Base-by-base conservation (phyloP, 1,140 invertebrate genomes). In the Procambarus virginalis region DNA sequence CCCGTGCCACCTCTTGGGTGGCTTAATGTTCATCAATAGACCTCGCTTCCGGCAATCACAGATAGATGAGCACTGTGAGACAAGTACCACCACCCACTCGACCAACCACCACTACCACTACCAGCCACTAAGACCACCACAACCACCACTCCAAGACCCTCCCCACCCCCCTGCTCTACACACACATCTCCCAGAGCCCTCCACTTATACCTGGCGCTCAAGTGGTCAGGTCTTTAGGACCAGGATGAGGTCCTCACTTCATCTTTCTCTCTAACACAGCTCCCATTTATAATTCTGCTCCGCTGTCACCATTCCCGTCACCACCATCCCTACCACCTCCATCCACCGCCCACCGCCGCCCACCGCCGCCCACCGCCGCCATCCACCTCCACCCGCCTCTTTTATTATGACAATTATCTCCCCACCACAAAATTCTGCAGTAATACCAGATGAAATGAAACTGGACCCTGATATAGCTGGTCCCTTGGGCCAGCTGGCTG, bases 361-460 rank as follows among this genome's bases (percentile, higher is more conserved):
- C 4, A 68, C 20, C 20, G 20, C 20, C 14, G 14, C 12, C 20
- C 34, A 34, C 34, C 34, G 34, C 34, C 34, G 34, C 34, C n/a
- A n/a, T n/a, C 4, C 14, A 68, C 14, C 51, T 9, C 51, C 51
- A 55, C 51, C 64, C 10, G 4, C 64, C 10, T n/a, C 68, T 20
- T 73, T 73, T 73, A 73, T 73, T 73, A 73, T 73, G n/a, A 22
- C 68, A 73, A 73, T 73, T 73, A 73, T 73, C 68, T 17, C 68
- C 20, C 22, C 68, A 34, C n/a, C n/a, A 73, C n/a, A 73, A 73
- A 73, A 73, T 73, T 73, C 68, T 73, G 68, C 68, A 34, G 68
- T 73, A 73, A 73, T 34, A 34, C 68, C 68, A 73, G 68, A 14
- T 73, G 68, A 73, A 73, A 73, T 73, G 68, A 73, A 73, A 73